Conservation (phyloP, 2,797 vertebrate species). For the Pipistrellus nathusii region DNA sequence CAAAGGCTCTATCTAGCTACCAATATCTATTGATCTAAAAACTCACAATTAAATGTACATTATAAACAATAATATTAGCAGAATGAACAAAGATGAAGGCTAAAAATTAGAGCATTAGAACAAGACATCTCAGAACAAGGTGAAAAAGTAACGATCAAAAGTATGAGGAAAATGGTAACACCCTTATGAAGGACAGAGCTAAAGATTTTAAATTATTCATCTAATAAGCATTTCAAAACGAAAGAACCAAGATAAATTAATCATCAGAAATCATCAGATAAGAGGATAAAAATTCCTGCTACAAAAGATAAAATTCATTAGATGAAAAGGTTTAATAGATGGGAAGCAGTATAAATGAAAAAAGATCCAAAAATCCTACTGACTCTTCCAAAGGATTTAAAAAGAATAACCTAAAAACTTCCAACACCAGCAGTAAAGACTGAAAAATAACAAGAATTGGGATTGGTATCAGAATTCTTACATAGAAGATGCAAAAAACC, state of each 20-base stretch:
- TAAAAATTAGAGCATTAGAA: slow-evolving; percentile 40
- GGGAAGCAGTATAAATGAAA: slow-evolving; percentile 30
- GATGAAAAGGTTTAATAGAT: neutral
- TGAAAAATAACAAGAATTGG: neutral
- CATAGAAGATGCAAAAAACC: neutral
- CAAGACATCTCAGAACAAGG: slow-evolving; percentile 20
- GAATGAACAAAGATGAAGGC: neutral
- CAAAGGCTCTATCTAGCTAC: slow-evolving; percentile 9
- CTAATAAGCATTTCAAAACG: slow-evolving; percentile 11
- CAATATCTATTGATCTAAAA: slow-evolving; percentile 1
- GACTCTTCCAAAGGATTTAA: slow-evolving; percentile 36
- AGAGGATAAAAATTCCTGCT: neutral
- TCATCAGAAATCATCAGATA: neutral
- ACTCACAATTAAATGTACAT: neutral
- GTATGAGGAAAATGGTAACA: neutral
- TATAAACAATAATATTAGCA: neutral
- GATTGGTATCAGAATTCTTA: neutral
- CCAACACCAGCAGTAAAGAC: neutral
- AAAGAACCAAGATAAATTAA: neutral
- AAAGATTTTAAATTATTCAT: slow-evolving; percentile 31
- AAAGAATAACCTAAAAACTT: neutral
- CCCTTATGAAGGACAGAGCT: neutral
- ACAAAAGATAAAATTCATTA: slow-evolving; percentile 45
- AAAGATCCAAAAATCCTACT: neutral
- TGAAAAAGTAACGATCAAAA: neutral